Evolutionary conservation across 2,888 invertebrate genomes (phyloP), one percentile per base, ranked within the genome.

Genomic region (Neocrepidodera transversa): DNA sequence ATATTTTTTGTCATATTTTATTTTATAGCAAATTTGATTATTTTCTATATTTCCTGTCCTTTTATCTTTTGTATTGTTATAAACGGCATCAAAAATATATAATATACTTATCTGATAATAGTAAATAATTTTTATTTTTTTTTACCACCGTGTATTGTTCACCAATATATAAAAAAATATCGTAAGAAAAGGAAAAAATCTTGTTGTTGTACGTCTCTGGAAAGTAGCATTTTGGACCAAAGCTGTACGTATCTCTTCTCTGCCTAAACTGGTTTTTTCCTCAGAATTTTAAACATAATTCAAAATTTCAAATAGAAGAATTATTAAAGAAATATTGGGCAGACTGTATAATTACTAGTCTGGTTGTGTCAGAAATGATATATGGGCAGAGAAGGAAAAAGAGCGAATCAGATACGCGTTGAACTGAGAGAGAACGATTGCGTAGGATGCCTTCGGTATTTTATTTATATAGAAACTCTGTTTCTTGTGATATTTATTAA

Each of bases 261-360:
- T 58, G 59, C 55, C 66, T 56, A 64, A 66, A 66, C 66, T 64
- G 64, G 66, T 66, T 66, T 63, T 64, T 66, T 66, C 66, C 56
- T 59, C 63, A 66, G 64, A 64, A 66, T 67, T 68, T 67, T 63
- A 70, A 70, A 71, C 74, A 75, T 75, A 75, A 74, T 71, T 75
- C 75, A 75, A 74, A 73, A 74, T 74, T 74, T 73, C 72, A 75
- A 75, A 75, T 75, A 75, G 73, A 75, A 74, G 68, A 74, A 74
- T 75, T 75, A 75, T 75, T 75, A 72, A 72, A 71, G 69, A 70
- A 70, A 72, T 72, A 71, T 72, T 71, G 71, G 72, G 70, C 68
- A 72, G 72, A 74, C 73, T 75, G 70, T 75, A 75, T 75, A 75
- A 75, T 75, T 75, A 75, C 72, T 74, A 74, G 74, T 74, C 75